These are phyloP conservation scores for Peromyscus leucopus DNA, from an alignment of 2,113 vertebrate genomes.

Conservation along the genomic window DNA sequence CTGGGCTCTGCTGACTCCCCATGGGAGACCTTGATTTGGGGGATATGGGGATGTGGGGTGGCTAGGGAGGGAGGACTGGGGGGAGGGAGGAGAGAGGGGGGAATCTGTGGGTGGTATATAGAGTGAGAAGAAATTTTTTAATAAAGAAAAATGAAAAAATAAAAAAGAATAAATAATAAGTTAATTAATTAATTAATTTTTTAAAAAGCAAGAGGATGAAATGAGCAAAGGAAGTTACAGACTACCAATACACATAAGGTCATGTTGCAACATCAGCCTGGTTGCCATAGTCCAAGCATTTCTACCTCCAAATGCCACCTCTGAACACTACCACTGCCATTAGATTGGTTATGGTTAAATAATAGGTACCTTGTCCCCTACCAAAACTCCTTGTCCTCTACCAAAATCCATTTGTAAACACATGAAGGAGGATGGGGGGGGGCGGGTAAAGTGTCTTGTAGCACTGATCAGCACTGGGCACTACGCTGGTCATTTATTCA, in stretches of 20 bases:
- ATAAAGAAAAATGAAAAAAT: too few species aligned
- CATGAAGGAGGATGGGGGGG: neutral
- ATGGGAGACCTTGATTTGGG: too few species aligned
- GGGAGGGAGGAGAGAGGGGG: too few species aligned
- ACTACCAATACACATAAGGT: neutral
- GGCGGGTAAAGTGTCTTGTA: neutral
- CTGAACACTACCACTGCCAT: neutral
- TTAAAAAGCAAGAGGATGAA: slow-evolving; percentile 4
- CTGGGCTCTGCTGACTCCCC: too few species aligned
- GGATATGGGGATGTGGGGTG: too few species aligned
- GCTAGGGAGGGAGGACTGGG: too few species aligned
- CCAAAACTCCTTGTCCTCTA: neutral
- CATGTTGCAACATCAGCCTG: neutral
- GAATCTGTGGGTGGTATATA: too few species aligned
- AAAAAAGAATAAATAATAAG: too few species aligned
- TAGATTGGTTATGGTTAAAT: neutral
- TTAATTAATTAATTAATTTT: neutral
- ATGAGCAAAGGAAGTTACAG: slow-evolving; percentile 32
- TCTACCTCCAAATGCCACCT: neutral
- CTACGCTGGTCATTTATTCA: neutral
- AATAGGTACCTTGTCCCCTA: neutral
- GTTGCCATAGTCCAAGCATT: neutral
- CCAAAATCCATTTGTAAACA: neutral
- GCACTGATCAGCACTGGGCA: neutral
- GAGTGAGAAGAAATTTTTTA: too few species aligned